These are phyloP conservation scores for Pyrrhosoma nymphula DNA, from an alignment of 2,888 invertebrate genomes.

Conservation along the genomic window DNA sequence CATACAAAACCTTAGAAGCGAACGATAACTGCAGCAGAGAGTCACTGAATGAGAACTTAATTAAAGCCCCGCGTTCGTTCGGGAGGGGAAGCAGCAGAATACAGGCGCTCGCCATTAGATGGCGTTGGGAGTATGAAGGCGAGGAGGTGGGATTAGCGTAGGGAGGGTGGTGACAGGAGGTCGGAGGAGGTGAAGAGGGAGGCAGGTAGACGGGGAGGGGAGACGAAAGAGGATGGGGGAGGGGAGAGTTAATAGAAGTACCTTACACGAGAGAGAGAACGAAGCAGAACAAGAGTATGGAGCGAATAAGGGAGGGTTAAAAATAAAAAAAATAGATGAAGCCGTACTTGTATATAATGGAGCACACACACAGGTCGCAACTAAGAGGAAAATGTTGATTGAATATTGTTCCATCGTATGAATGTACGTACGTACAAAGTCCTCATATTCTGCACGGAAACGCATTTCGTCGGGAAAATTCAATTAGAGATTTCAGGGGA, in stretches of 20 bases:
- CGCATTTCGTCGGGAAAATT: constrained; percentile 44
- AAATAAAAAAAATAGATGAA: neutral
- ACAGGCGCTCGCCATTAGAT: constrained; percentile 46
- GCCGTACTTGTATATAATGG: constrained; percentile 26
- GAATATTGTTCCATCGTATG: constrained; percentile 32
- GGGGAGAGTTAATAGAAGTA: neutral
- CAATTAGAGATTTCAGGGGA: constrained; percentile 38
- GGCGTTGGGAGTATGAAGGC: neutral
- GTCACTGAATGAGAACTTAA: constrained; percentile 63
- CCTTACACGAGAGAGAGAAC: neutral
- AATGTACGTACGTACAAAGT: constrained; percentile 8
- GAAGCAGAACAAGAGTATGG: neutral
- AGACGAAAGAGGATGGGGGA: neutral
- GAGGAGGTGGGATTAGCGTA: neutral
- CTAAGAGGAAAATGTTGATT: constrained; percentile 39
- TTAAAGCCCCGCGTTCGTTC: constrained; percentile 48
- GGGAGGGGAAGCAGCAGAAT: neutral
- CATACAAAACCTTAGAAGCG: constrained; percentile 61
- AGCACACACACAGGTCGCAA: neutral
- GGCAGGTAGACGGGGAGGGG: neutral
- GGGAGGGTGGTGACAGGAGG: neutral
- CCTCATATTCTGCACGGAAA: constrained; percentile 32
- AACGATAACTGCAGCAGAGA: constrained; percentile 53
- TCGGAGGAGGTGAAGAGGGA: neutral
- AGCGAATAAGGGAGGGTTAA: neutral